These are phyloP conservation scores for Sebastes trivittatus DNA, from an alignment of 2,797 vertebrate species.

Conservation along the genomic window DNA sequence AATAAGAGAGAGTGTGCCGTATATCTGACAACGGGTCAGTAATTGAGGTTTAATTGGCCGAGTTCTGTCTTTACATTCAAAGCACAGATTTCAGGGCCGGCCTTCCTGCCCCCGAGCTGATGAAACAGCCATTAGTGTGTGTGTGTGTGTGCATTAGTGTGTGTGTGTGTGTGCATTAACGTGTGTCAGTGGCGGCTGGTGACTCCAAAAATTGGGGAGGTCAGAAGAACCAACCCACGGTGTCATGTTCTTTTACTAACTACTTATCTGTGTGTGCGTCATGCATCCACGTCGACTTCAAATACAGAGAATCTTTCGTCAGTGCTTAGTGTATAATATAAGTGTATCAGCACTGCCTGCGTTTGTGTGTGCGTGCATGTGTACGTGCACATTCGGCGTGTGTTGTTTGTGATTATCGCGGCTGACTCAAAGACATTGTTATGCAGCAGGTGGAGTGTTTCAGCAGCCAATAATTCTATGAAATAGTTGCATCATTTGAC, in stretches of 20 bases:
- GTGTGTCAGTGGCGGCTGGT: background rate
- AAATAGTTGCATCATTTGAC: constrained; percentile 56
- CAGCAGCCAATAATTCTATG: constrained; percentile 24
- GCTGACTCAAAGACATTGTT: constrained; percentile 22
- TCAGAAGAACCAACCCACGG: too few relatives aligned
- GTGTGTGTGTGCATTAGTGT: background rate
- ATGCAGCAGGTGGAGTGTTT: constrained; percentile 26
- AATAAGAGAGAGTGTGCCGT: background rate
- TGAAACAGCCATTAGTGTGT: constrained; percentile 28
- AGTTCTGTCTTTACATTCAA: constrained; percentile 56
- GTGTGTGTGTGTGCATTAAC: background rate
- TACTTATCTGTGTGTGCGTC: background rate
- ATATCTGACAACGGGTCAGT: constrained; percentile 27
- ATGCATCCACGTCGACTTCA: background rate
- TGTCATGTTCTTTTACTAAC: too few relatives aligned
- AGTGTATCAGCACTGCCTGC: background rate
- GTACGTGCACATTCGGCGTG: background rate
- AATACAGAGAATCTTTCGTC: background rate
- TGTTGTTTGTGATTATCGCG: background rate
- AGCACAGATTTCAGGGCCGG: constrained; percentile 4
- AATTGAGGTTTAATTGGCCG: constrained; percentile 57
- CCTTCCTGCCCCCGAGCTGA: constrained; percentile 26
- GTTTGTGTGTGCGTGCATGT: background rate
- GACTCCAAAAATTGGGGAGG: background rate
- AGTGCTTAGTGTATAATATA: background rate